Percentiles rank a stretch among this genome's conserved stretches.
Conservation (phyloP, 2,797 vertebrate species). For the Anableps anableps region DNA sequence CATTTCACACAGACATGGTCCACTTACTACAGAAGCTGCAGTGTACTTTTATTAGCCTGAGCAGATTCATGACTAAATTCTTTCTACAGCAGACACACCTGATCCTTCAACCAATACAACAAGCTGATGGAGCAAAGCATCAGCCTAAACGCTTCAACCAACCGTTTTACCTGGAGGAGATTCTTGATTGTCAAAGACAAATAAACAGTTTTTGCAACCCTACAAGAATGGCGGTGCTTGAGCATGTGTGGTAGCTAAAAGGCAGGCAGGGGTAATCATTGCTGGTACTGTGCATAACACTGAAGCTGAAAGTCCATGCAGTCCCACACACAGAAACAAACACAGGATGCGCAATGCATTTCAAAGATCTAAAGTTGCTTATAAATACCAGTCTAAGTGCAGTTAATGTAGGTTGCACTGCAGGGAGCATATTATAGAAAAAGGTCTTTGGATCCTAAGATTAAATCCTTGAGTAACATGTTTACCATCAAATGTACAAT, state of each 20-base stretch:
- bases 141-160: background rate
- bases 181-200: conserved; percentile 49
- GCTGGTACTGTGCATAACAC: conserved; percentile 39
- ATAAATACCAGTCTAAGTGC: conserved; percentile 21
- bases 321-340: conserved; percentile 8
- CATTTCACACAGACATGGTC: background rate
- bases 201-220: conserved; percentile 26
- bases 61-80: conserved; percentile 38
- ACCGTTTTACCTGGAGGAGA: conserved; percentile 4
- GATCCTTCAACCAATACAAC: conserved; percentile 46
- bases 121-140: conserved; percentile 10
- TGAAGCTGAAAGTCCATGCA: conserved; percentile 35
- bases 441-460: conserved; percentile 14
- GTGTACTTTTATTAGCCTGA: conserved; percentile 54
- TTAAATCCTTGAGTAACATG: conserved; percentile 16
- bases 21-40: background rate
- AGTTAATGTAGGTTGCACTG: conserved; percentile 9
- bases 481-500: conserved; percentile 1
- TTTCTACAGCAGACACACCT: conserved; percentile 34
- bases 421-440: background rate
- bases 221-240: conserved; percentile 42
- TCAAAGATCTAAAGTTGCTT: conserved; percentile 32
- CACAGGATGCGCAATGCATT: conserved; percentile 21
- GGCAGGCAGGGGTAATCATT: conserved; percentile 57
- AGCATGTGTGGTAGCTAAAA: conserved; percentile 22